Evolutionary conservation across 2,113 vertebrate species (phyloP), one percentile per base, ranked within the genome.

Genomic region (Rhinopomastus cyanomelas): DNA sequence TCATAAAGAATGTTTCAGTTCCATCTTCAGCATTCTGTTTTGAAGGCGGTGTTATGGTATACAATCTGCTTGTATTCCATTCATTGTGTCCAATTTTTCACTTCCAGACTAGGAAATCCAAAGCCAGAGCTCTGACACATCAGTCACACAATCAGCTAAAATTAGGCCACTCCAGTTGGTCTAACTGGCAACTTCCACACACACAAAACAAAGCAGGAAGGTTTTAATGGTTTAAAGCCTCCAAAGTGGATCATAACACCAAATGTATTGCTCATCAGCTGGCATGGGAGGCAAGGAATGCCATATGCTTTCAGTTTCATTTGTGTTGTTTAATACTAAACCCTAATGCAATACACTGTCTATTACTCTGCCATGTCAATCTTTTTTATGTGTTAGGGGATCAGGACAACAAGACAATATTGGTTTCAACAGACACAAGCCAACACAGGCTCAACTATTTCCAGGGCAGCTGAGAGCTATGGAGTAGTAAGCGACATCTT

Each of bases 241-340:
- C 96, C 95, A 95, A 94, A 94, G 93, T 95, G 92, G 90, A 94
- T 94, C 96, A 89, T 97, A 96, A 97, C 19, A 81, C 37, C 60
- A 77, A 95, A 94, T 89, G 85, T 79, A 94, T 95, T 91, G 93
- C 95, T 95, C 71, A 77, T 96, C 57, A 37, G 74, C 82, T 96
- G 96, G 96, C 95, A 88, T 51, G 29, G 80, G 72, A 92, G 34
- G 71, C 86, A 94, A 90, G 65, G 64, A 72, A 56, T 77, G 91
- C 94, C 96, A 95, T 95, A 96, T 96, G 96, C 88, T 96, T 95
- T 85, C 85, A 51, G 59, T 91, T 93, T 64, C 84, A 91, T 94
- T 94, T 72, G 60, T 90, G 91, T 21, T 89, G 81, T 95, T 96
- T 94, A 94, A 94, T 91, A 84, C 66, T 42, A 94, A 96, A 76